Evolutionary conservation across 2,888 invertebrate genomes (phyloP), one percentile per base, ranked within the genome.

Genomic region (Lasioglossum malachurum): DNA sequence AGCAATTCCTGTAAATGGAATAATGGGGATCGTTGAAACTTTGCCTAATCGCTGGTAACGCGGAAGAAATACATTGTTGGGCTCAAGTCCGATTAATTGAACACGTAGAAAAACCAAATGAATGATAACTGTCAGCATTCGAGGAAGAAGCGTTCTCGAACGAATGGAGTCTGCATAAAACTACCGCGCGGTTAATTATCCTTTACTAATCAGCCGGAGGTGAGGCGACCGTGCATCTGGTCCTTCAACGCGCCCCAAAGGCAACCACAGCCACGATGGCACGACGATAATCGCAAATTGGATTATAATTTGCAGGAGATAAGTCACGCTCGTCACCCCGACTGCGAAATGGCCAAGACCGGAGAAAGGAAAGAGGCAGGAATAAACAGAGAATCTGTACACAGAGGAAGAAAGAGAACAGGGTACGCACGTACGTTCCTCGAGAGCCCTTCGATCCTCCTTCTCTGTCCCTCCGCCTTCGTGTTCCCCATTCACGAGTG

Each of bases 311-410:
- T 93, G 94, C 93, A 83, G 87, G 92, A 91, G 92, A 94, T 95
- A 94, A 95, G 95, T 95, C 94, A 94, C 94, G 95, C 93, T 93
- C 94, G 94, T 95, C 94, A 93, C 92, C 94, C 93, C 92, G 92
- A 84, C 92, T 93, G 93, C 92, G 90, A 94, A 93, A 93, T 91
- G 91, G 89, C 90, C 90, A 83, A 83, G 86, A 80, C 82, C 78
- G 71, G 84, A 44, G 57, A 72, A 73, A 71, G 82, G 35, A 67
- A 35, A 67, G 67, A 67, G 35, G 35, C 67, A 35, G 35, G 69
- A 23, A 69, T 35, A 69, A 69, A 69, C 38, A 77, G 84, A 81
- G 91, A 91, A 83, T 80, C 79, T 73, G 77, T 23, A 16, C 57
- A 19, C 35, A 57, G 79, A 49, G 76, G 41, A 75, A 87, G 69